Evolutionary conservation across 1,140 invertebrate genomes (phyloP).

Genomic region (Drosophila lowei): DNA sequence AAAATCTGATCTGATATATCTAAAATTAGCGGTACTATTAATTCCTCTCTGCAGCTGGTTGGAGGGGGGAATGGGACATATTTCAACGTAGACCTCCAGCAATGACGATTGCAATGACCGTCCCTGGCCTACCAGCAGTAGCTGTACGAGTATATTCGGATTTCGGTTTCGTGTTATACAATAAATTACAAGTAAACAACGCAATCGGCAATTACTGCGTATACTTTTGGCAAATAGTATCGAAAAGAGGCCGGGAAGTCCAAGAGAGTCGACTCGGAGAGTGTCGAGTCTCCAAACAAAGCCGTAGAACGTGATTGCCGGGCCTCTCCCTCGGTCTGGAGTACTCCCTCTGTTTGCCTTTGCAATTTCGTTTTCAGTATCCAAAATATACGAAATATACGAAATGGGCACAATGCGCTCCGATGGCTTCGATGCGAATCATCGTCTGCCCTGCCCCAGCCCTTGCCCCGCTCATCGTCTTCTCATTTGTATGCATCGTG

Average conservation of each 20-base stretch:
- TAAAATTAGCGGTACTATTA: too few relatives aligned
- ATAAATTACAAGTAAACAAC: slow-evolving; percentile 64
- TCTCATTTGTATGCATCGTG: slow-evolving; percentile 68
- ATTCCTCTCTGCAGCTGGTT: too few relatives aligned
- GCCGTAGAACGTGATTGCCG: slow-evolving; percentile 34
- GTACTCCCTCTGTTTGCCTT: slow-evolving; percentile 27
- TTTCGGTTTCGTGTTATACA: slow-evolving; percentile 53
- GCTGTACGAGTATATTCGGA: slow-evolving; percentile 5
- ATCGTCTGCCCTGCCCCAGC: neutral
- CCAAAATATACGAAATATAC: slow-evolving; percentile 33
- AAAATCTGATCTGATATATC: too few relatives aligned
- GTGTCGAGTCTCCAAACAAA: slow-evolving; percentile 23
- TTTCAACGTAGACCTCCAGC: slow-evolving; percentile 19
- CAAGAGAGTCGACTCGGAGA: slow-evolving; percentile 39
- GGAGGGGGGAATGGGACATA: neutral
- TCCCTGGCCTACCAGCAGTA: slow-evolving; percentile 48
- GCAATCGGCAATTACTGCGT: slow-evolving; percentile 50
- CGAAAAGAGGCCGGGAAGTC: slow-evolving; percentile 65
- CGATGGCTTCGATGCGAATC: slow-evolving; percentile 7
- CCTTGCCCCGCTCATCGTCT: neutral
- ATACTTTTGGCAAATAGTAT: slow-evolving; percentile 65
- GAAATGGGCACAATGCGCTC: slow-evolving; percentile 57
- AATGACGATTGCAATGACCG: slow-evolving; percentile 52
- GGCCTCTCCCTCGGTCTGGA: slow-evolving; percentile 28
- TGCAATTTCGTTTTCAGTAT: slow-evolving; percentile 73